Evolutionary conservation across 2,113 vertebrate species (phyloP).

Genomic region (Bostrychus sinensis): DNA sequence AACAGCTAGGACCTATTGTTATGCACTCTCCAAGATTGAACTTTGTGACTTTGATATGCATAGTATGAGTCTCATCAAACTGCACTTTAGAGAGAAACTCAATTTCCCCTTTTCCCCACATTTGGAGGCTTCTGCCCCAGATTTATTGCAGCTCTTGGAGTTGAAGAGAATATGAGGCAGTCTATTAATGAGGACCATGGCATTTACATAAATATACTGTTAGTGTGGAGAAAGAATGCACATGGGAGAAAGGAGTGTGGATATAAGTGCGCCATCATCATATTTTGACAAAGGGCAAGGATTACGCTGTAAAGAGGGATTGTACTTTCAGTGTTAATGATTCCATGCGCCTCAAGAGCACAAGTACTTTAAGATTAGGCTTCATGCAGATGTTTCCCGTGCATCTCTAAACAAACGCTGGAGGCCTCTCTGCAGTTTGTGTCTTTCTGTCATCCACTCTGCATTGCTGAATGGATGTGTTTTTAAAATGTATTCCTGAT

Average conservation of each 20-base stretch:
- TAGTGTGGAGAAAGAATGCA: conserved; percentile 24
- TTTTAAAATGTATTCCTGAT: neutral
- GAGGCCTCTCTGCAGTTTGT: conserved; percentile 23
- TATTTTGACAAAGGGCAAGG: conserved; percentile 39
- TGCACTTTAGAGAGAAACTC: neutral
- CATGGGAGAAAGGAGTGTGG: neutral
- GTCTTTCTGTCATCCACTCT: conserved; percentile 18
- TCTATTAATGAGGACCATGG: conserved; percentile 34
- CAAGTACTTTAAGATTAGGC: conserved; percentile 28
- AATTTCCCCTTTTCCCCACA: conserved; percentile 11
- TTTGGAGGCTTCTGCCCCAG: conserved; percentile 6
- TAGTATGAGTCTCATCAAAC: neutral
- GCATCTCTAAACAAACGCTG: conserved; percentile 50
- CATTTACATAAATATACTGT: conserved; percentile 37
- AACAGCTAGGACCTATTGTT: neutral
- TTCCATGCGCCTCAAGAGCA: conserved; percentile 32
- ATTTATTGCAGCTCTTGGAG: conserved; percentile 25
- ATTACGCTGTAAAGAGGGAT: conserved; percentile 38
- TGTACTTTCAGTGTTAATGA: conserved; percentile 48
- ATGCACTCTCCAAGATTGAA: conserved; percentile 1
- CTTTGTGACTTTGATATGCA: conserved; percentile 12
- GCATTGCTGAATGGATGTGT: conserved; percentile 6
- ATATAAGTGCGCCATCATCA: conserved; percentile 49
- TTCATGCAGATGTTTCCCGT: conserved; percentile 41
- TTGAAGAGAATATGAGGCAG: conserved; percentile 36